Evolutionary conservation across 2,888 invertebrate genomes (phyloP).

Genomic region (Amphipoea oculea): DNA sequence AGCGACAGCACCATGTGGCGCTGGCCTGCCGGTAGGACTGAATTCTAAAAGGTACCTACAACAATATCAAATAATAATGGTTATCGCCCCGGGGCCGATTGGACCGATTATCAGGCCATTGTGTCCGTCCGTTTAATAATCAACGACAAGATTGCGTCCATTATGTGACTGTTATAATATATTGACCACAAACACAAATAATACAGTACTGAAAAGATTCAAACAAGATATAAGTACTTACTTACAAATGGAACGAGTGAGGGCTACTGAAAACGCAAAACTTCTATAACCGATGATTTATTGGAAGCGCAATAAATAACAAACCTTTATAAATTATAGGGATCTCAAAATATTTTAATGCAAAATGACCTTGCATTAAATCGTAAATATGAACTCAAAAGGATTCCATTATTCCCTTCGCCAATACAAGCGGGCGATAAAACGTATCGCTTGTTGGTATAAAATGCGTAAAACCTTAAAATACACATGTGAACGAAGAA

Average conservation of each 20-base stretch:
- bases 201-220: constrained; percentile 19
- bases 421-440: constrained; percentile 57
- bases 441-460: constrained; percentile 60
- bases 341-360: constrained; percentile 59
- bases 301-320: constrained; percentile 50
- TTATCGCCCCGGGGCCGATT: constrained; percentile 74
- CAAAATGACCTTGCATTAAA: constrained; percentile 50
- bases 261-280: constrained; percentile 43
- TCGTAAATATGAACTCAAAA: constrained; percentile 59
- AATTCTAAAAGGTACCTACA: constrained; percentile 69
- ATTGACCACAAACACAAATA: constrained; percentile 68
- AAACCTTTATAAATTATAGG: constrained; percentile 50
- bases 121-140: constrained; percentile 71
- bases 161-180: constrained; percentile 69
- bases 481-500: constrained; percentile 46
- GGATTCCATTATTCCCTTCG: constrained; percentile 47
- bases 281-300: constrained; percentile 48
- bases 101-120: constrained; percentile 75
- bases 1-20: constrained; percentile 84
- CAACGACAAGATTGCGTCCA: constrained; percentile 70
- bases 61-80: constrained; percentile 77
- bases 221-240: constrained; percentile 1
- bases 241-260: constrained; percentile 15
- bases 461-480: constrained; percentile 58
- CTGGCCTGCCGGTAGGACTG: constrained; percentile 68